Evolutionary conservation across 2,113 vertebrate genomes (phyloP).

Genomic region (Vulpes lagopus): DNA sequence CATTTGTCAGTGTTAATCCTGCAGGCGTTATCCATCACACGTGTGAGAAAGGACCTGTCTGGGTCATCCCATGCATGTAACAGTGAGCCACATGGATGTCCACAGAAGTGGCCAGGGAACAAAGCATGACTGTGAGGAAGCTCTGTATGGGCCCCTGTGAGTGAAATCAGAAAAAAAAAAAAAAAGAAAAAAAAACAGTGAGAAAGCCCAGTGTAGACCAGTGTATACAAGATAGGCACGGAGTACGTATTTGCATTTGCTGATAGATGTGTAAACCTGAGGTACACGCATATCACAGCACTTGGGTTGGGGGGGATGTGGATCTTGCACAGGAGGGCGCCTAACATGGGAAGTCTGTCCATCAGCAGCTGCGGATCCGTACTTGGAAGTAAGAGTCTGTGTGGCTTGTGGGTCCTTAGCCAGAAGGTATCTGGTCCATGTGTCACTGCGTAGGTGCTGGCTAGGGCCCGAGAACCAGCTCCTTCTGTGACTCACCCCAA

Average conservation of each 20-base stretch:
- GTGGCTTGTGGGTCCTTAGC: rapidly evolving
- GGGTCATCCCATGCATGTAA: rapidly evolving
- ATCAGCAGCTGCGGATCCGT: rapidly evolving
- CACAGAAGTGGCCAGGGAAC: no score
- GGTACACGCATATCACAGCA: neutral
- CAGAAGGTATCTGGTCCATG: neutral
- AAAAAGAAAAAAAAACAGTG: no score
- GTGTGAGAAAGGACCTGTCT: rapidly evolving
- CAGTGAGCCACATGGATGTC: rapidly evolving
- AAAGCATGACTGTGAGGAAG: neutral
- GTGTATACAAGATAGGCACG: neutral
- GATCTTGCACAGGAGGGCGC: rapidly evolving
- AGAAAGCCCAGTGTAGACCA: neutral
- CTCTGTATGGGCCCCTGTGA: neutral
- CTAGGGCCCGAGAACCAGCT: rapidly evolving
- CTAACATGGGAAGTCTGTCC: rapidly evolving
- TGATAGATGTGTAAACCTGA: neutral
- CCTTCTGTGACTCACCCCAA: rapidly evolving
- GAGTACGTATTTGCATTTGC: rapidly evolving
- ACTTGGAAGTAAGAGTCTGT: no score
- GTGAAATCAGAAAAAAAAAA: neutral
- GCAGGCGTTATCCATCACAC: rapidly evolving
- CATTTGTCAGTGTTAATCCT: rapidly evolving
- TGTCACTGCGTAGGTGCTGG: neutral
- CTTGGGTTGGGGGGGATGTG: no score